Base-by-base conservation (phyloP, 2,888 invertebrate species). In the Drosophila greeni region DNA sequence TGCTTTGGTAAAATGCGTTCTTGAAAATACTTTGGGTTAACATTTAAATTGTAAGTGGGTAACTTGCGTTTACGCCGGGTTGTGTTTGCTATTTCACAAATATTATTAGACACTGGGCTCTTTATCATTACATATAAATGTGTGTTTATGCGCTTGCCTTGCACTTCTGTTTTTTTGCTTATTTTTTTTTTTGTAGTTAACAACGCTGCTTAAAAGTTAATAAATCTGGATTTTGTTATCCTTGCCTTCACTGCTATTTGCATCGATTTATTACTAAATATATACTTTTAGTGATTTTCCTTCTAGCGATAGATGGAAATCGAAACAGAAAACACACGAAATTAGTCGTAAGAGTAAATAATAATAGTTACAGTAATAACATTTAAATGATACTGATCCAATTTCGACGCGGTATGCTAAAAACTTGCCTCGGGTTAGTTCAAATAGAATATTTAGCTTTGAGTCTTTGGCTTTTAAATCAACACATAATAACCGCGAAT, bases 21-120 rank as follows among this genome's bases (percentile, higher is more conserved):
- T 82, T 79, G 75, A 79, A 77, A 82, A 82, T 82, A 82, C 82
- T 82, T 82, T 74, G 72, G 76, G 82, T 81, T 80, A 78, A 80
- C 78, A 76, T 80, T 79, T 75, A 75, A 76, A 53, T 67, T 36
- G 52, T 53, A 53, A 58, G 70, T 75, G 69, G 78, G 73, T 74
- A 76, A 72, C 68, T 71, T 66, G 72, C 68, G 69, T 31, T 52
- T 65, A 40, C 62, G 40, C 66, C 68, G 60, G 59, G 74, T 72
- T 43, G 31, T 23, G 52, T 39, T 79, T 71, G 59, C 76, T 80
- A 67, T 76, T 80, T 77, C 66, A 69, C 79, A 78, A 65, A 62
- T 76, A 74, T 74, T 64, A 65, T 67, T 67, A 66, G 67, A 67
- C 66, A 67, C 59, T 58, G 66, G 66, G 66, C 60, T 47, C 20